Base-by-base conservation (phyloP, 1,140 invertebrate genomes). In the Pinna nobilis region DNA sequence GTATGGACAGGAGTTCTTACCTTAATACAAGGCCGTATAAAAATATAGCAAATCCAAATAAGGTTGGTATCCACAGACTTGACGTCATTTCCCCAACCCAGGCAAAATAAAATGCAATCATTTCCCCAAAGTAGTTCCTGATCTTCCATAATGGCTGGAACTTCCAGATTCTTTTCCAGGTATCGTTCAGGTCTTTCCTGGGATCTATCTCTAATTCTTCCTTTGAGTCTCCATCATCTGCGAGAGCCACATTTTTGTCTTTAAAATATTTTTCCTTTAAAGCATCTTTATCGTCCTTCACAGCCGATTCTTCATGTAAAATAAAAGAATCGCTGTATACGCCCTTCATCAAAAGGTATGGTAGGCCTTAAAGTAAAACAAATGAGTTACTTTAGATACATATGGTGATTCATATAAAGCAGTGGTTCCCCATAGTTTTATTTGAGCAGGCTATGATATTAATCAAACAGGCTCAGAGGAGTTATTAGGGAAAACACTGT, bases 61-160 rank as follows among this genome's bases (percentile, higher is more conserved):
- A 3, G 13, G 84, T 85, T 13, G 89, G 89, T 7, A 89, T 82
- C 84, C 84, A 87, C 20, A 90, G 70, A 9, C 86, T 83, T 11
- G 79, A 70, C 5, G 82, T 84, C 35, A 89, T 64, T 53, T 83
- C 77, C 0, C 87, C 88, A 0, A 84, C 80, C 88, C 88, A 90
- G 0, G 88, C 89, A 79, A 90, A 90, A 65, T 90, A 90, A 23
- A 90, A 82, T 0, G 87, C 87, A 74, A 90, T 88, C 57, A 86
- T 87, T 66, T 90, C 88, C 3, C 89, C 89, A 82, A 90, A 90
- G 70, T 90, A 90, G 71, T 89, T 83, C n/a, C 89, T 67, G 28
- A 88, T 86, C 37, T 84, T 85, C 86, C 86, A 87, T 39, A 88
- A 53, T 15, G 87, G 87, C 61, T 88, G 87, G 68, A 80, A 86